Evolutionary conservation across 2,113 vertebrate genomes (phyloP), one percentile per base, ranked within the genome.

Genomic region (Myodes glareolus): DNA sequence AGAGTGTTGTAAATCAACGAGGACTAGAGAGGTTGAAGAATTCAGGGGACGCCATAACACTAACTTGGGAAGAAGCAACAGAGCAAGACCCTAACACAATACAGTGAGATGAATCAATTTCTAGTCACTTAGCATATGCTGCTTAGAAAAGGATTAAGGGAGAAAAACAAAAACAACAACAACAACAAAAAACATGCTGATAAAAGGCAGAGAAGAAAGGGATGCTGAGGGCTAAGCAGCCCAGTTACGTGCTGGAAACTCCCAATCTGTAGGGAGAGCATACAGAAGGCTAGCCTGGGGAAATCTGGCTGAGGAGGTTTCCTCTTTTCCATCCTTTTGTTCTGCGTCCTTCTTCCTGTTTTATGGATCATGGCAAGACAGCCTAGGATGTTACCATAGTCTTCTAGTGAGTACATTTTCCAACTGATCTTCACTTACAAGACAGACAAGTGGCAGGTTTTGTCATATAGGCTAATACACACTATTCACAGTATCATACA

Each of bases 381-480:
- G 33, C 6, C 47, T 39, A 95, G 86, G 75, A 67, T 72, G 11
- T 42, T 61, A 77, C 29, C 78, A 33, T n/a, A 95, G 7, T 27
- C 55, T 23, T 90, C 55, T 52, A 14, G 2, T 81, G 42, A 95
- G 47, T 45, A 12, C 58, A 7, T 61, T 25, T 47, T 88, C 42
- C 52, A 78, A 0, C 52, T 1, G 0, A 84, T 17, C 47, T 87
- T 86, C 47, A 50, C 39, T 90, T 70, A 88, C 55, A 23, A 39
- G 33, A 91, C 97, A 45, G 58, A 88, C 42, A 86, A 77, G 88
- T 2, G 50, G 25, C 63, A 90, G 31, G 19, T 91, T 96, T 91
- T 78, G 27, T 58, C 25, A 58, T 29, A 39, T 52, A 31, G 0
- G 42, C 81, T 52, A 81, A 50, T 67, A 82, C 76, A 92, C 86